phyloP scores from a whole-genome alignment of 1,140 invertebrate genomes.

The Drosophila virilis region DNA sequence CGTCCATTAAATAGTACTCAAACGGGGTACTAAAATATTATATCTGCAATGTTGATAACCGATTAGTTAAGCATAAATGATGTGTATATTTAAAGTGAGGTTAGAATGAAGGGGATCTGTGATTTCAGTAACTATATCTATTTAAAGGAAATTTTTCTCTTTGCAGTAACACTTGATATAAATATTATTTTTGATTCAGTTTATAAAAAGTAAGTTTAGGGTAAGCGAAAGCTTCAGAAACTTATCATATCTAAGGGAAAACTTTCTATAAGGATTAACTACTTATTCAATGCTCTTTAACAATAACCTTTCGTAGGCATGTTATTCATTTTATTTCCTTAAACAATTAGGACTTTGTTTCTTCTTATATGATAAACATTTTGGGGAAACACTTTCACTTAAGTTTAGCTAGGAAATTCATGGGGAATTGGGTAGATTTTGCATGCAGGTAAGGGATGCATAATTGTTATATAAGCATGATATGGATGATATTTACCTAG shows the following conservation, averaged over 20 bases:
- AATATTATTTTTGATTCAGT: no score
- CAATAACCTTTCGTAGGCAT: no score
- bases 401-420: neutral
- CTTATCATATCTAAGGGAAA: no score
- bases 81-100: no score
- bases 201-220: no score
- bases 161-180: no score
- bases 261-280: no score
- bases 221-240: no score
- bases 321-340: no score
- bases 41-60: conserved; percentile 55
- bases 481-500: conserved; percentile 70
- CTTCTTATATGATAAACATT: neutral
- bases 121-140: neutral
- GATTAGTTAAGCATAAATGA: conserved; percentile 25
- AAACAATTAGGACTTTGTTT: no score
- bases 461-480: neutral
- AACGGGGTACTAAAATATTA: conserved; percentile 77
- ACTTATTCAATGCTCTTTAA: no score
- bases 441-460: conserved; percentile 14
- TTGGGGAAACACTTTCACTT: neutral
- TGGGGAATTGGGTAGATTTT: neutral
- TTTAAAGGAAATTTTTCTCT: no score
- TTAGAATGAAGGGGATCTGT: neutral
- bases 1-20: conserved; percentile 61